Evolutionary conservation across 2,888 invertebrate genomes (phyloP), one percentile per base, ranked within the genome.

Genomic region (Sialis lutaria): DNA sequence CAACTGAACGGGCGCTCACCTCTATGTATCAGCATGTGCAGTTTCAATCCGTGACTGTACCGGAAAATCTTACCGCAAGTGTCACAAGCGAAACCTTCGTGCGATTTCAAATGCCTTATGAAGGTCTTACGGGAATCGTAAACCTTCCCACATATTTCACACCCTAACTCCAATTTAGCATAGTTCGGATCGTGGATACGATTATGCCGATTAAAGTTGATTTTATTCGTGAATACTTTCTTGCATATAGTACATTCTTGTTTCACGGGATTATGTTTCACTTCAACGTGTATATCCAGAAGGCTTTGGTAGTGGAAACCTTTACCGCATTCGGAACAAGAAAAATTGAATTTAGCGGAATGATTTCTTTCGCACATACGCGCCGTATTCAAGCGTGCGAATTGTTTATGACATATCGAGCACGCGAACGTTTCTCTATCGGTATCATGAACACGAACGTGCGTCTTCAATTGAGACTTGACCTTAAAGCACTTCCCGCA

Each of bases 211-310:
- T 34, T 30, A 6, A 47, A 47, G 37, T 35, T 42, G 10, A 34
- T 31, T 7, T 33, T 42, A 30, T 42, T 53, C 35, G 68, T 69
- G 48, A 70, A 71, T 7, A 67, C 59, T 48, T 70, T 69, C 2
- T 69, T 68, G 32, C 72, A 72, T 45, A 67, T 49, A 48, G 68
- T 67, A 46, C 72, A 72, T 40, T 68, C 65, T 41, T 70, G 69
- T 6, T 64, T 61, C 3, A 68, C 68, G 32, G 58, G 57, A 0
- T 64, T 60, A 48, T 69, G 68, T 22, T 57, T 60, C 33, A 64
- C 63, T 4, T 67, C 54, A 5, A 64, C 64, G 40, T 72, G 70
- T 46, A 68, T 67, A 0, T 66, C 51, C 0, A 69, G 49, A 0
- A 68, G 65, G 44, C 68, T 68, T 34, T 67, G 52, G 6, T 66